These are phyloP conservation scores for Mastomys natalensis DNA, from an alignment of 2,113 vertebrate species.

Conservation along the genomic window DNA sequence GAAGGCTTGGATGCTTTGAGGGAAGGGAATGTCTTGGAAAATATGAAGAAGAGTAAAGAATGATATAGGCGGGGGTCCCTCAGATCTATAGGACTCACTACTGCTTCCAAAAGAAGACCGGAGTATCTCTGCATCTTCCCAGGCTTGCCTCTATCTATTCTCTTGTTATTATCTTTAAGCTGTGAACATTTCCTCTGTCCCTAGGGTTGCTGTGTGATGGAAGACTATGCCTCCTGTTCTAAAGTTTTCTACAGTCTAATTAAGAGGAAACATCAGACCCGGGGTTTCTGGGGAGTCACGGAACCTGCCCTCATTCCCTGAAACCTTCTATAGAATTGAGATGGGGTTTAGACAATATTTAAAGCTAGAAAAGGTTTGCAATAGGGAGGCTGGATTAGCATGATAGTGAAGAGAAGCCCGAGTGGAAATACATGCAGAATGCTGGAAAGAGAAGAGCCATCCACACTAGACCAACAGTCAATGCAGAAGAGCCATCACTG, in stretches of 20 bases:
- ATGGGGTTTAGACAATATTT: neutral
- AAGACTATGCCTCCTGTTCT: neutral
- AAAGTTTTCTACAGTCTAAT: neutral
- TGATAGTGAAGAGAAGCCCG: neutral
- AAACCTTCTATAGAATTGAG: neutral
- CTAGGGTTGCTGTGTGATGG: neutral
- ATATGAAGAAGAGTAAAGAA: neutral
- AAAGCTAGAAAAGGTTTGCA: neutral
- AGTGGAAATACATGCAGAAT: neutral
- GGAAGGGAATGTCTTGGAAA: neutral
- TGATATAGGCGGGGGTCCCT: neutral
- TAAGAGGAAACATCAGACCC: neutral
- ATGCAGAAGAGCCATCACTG: rapidly evolving
- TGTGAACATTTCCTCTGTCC: neutral
- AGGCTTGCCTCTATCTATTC: neutral
- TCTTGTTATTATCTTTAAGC: neutral
- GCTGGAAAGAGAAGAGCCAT: rapidly evolving
- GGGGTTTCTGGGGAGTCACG: neutral
- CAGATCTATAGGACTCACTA: neutral
- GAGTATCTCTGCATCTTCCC: neutral
- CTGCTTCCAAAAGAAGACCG: neutral
- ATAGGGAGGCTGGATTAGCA: neutral
- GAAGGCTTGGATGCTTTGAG: neutral
- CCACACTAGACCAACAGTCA: neutral
- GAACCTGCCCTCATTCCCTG: neutral